Evolutionary conservation across 2,888 invertebrate genomes (phyloP), one percentile per base, ranked within the genome.

Genomic region (Cryptocephalus primarius): DNA sequence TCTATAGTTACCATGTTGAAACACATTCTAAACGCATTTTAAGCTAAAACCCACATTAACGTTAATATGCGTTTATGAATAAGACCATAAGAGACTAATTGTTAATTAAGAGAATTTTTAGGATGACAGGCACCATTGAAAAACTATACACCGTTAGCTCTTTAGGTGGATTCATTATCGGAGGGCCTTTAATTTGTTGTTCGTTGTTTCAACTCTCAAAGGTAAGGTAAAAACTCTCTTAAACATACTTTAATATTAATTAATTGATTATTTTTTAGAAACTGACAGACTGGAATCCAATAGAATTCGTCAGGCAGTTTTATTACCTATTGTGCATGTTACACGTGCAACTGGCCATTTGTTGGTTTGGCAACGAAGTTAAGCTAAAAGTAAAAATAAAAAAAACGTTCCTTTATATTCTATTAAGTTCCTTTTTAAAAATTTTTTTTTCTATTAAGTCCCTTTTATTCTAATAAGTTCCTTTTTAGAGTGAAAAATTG

Each of bases 301-400:
- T 42, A 31, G 42, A 10, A n/a, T 42, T 31, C 32, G 14, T 42
- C 8, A 42, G 9, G 11, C 22, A n/a, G 9, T 32, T 42, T 2
- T 42, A 10, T 11, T 42, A 32, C 9, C 12, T 42, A 11, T 32
- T 31, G 9, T 44, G 49, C 31, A 50, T 52, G 49, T 22, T 48
- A 9, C 49, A 43, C 6, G 41, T 48, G 44, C 34, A 44, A 46
- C 36, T 49, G 47, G n/a, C n/a, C n/a, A n/a, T n/a, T 22, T 52
- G 52, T 36, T 46, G 49, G 44, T 48, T 49, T 32, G 52, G 49
- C 39, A 45, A 44, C 34, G 44, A 52, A 40, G 32, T 49, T 11
- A 50, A 45, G 2, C 41, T 43, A 34, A 47, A 46, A 47, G 49
- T 47, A 41, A 42, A 40, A 45, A 13, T 14, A 4, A 36, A 6